Base-by-base conservation (phyloP, 2,797 vertebrate genomes). In the Graptemys geographica region DNA sequence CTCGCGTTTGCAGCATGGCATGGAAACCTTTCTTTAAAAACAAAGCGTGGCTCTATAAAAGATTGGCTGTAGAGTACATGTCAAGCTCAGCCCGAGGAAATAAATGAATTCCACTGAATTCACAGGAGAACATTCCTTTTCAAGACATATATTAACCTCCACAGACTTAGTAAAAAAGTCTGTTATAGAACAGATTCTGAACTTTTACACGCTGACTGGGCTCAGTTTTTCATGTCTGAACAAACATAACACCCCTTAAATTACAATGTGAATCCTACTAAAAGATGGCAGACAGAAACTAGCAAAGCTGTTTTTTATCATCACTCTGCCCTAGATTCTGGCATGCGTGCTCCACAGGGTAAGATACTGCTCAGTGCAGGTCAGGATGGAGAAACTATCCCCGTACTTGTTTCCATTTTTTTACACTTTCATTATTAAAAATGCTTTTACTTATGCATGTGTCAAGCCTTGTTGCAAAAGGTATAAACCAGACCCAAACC, bases 51-150 rank as follows among this genome's bases (percentile, higher is more conserved):
- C 27, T 31, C 21, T 2, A 12, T 65, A 33, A n/a, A n/a, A 4
- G 31, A 27, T 5, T 1, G 1, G 62, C 2, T 27, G 52, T 1
- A 4, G 10, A 21, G 1, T 2, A 5, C n/a, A 13, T 51, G 41
- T 1, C 11, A 5, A 53, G 21, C 16, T 81, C 0, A 0, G 59
- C 2, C 0, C 1, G 6, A 37, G n/a, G 51, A 52, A n/a, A 76
- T 16, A 78, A 78, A 49, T 18, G 25, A 49, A 49, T 49, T 21
- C 4, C 44, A 31, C 5, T 28, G 44, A 47, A 47, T 78, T 28
- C 44, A 28, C 47, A 11, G 44, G 44, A 72, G 69, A 23, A 37
- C 37, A 11, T 12, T 10, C 27, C 74, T 49, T 49, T 31, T 49
- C 25, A 8, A 49, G 25, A 27, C 12, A 13, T 49, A 4, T 16